Evolutionary conservation across 2,113 vertebrate genomes (phyloP).

Genomic region (Gopherus evgoodei): DNA sequence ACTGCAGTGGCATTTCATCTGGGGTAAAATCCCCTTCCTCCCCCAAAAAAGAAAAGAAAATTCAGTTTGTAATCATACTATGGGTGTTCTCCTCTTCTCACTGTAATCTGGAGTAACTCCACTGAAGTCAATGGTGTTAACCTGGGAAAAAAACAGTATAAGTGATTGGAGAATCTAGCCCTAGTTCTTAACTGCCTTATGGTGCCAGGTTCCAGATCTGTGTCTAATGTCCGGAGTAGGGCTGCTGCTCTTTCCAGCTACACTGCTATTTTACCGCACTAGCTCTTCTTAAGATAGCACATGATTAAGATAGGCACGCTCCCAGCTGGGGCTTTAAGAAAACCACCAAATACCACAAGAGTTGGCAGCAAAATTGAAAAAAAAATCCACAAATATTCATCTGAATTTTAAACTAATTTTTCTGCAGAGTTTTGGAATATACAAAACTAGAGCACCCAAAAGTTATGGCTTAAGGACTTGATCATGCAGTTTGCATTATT

Average conservation of each 20-base stretch:
- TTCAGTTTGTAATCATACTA: neutral
- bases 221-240: neutral
- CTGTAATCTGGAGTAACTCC: neutral
- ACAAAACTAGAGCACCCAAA: constrained; percentile 19
- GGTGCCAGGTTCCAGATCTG: neutral
- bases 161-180: neutral
- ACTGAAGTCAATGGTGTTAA: neutral
- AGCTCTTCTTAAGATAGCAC: neutral
- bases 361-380: constrained; percentile 14
- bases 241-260: neutral
- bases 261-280: neutral
- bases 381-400: constrained; percentile 14
- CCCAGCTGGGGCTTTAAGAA: neutral
- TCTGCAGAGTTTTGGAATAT: constrained; percentile 29
- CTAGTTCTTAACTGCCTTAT: neutral
- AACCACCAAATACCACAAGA: neutral
- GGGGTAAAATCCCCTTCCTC: neutral
- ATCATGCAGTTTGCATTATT: constrained; percentile 17
- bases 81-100: neutral
- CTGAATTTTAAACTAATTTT: neutral
- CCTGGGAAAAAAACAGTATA: neutral
- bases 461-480: constrained; percentile 22
- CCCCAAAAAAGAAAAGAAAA: neutral
- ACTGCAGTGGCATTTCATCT: neutral
- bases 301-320: neutral